Evolutionary conservation across 2,797 vertebrate species (phyloP).

Genomic region (Sebastes diaconus): DNA sequence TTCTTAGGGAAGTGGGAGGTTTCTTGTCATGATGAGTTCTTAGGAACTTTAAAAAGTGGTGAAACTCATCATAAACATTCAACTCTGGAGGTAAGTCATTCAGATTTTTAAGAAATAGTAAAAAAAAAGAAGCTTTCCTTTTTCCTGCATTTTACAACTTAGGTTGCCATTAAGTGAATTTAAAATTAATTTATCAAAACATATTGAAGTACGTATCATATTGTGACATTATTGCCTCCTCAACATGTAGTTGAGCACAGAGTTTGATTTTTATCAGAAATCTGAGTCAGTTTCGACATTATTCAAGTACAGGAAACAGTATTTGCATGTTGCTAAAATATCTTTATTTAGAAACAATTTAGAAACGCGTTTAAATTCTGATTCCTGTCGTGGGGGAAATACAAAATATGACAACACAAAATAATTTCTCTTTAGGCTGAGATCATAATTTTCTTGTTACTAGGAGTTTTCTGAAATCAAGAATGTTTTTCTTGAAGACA

Average conservation of each 20-base stretch:
- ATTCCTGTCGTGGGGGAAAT: neutral
- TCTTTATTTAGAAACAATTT: neutral
- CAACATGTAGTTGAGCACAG: neutral
- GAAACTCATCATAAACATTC: neutral
- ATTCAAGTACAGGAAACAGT: neutral
- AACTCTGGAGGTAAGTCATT: conserved; percentile 8
- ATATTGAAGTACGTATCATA: neutral
- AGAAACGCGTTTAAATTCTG: neutral
- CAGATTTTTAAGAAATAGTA: neutral
- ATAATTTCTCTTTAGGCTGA: neutral
- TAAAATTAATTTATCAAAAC: neutral
- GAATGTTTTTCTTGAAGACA: neutral
- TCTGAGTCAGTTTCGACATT: neutral
- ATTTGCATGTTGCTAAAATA: neutral
- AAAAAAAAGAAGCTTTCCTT: neutral
- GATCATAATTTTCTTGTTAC: neutral
- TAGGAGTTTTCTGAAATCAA: neutral
- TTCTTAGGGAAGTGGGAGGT: neutral
- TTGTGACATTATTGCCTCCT: neutral
- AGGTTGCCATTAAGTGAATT: fast-evolving
- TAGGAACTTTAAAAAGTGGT: neutral
- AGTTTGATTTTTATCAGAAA: neutral
- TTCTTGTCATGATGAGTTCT: neutral
- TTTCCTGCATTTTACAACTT: neutral
- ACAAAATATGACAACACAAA: neutral